phyloP scores from a whole-genome alignment of 2,797 vertebrate species.

The Picus viridis region DNA sequence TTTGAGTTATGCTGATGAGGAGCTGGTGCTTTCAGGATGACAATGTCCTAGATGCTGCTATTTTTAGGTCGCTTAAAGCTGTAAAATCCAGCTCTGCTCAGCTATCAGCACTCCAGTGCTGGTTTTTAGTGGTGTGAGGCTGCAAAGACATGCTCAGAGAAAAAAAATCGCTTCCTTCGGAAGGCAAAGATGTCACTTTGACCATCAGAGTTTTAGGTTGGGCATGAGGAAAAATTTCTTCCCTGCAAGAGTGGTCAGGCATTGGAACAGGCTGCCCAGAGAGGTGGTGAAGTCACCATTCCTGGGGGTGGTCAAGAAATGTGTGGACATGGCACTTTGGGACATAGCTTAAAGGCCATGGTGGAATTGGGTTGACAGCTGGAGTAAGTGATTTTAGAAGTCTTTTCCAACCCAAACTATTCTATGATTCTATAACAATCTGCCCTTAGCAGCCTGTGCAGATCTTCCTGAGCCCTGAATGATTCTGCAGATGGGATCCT shows the following conservation, averaged over 20 bases:
- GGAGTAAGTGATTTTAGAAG: too few species aligned
- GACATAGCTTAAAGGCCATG: too few species aligned
- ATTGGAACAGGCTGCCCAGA: too few species aligned
- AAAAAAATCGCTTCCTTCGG: background rate
- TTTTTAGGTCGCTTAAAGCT: background rate
- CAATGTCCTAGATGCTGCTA: background rate
- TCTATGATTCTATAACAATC: background rate
- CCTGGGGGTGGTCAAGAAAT: too few species aligned
- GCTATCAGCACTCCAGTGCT: background rate
- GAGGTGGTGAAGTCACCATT: too few species aligned
- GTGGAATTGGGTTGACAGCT: too few species aligned
- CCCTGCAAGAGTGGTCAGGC: too few species aligned
- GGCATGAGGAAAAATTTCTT: too few species aligned
- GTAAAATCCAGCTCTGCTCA: background rate
- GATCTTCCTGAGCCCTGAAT: background rate
- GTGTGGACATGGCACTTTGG: too few species aligned
- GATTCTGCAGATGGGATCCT: background rate
- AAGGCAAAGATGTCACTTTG: background rate
- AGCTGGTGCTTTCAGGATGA: too few species aligned
- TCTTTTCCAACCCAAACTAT: too few species aligned
- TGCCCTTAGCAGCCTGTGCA: background rate
- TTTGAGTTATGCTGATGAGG: accelerated
- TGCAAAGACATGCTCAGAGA: background rate
- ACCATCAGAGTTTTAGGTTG: background rate
- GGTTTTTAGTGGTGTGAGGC: background rate